A percentile compares a stretch with the other conserved stretches of the same genome.
phyloP scores from a whole-genome alignment of 2,888 invertebrate genomes.

The Tiliacea citrago region DNA sequence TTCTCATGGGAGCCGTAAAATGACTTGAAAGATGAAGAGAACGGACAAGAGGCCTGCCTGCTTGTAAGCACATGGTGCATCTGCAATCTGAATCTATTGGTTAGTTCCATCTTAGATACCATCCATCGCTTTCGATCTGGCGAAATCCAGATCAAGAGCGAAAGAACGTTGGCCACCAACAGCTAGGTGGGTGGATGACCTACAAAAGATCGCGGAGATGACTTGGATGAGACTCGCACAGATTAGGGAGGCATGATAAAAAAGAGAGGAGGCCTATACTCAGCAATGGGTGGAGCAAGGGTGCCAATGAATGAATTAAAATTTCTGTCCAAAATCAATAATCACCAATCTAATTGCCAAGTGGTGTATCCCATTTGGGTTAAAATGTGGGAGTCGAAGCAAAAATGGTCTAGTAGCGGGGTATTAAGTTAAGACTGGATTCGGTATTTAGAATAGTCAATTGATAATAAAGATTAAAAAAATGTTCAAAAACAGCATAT shows the following conservation, averaged over 20 bases:
- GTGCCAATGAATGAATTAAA: neutral
- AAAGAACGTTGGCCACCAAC: neutral
- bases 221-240: neutral
- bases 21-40: neutral
- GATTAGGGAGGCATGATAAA: neutral
- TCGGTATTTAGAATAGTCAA: no score
- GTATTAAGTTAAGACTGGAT: no score
- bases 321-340: neutral
- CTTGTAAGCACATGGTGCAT: no score
- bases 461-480: no score
- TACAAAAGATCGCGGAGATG: neutral
- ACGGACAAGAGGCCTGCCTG: no score
- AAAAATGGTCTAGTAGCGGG: no score
- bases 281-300: neutral
- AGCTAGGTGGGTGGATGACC: neutral
- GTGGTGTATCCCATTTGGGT: neutral
- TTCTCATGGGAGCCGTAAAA: neutral
- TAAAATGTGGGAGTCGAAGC: neutral
- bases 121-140: neutral
- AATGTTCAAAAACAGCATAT: no score
- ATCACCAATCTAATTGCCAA: neutral
- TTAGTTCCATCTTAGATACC: neutral
- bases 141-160: neutral
- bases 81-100: neutral
- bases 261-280: neutral